Conservation (phyloP, 1,140 invertebrate species). For the Epicauta chinensis region DNA sequence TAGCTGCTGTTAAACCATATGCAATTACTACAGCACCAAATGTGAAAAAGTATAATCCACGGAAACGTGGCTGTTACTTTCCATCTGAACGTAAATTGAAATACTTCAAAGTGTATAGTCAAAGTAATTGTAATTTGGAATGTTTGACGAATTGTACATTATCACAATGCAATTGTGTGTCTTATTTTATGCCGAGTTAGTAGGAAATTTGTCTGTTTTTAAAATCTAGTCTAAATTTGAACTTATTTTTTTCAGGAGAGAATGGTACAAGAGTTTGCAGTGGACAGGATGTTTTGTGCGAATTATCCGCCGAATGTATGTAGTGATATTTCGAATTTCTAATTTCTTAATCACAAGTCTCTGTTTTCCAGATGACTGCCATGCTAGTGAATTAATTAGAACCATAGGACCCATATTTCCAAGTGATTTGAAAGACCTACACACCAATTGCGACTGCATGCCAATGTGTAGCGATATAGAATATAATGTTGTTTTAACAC, state of each 20-base stretch:
- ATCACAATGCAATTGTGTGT: constrained; percentile 31
- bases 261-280: constrained; percentile 33
- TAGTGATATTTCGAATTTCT: background rate
- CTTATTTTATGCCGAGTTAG: constrained; percentile 34
- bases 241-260: constrained; percentile 25
- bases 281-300: constrained; percentile 27
- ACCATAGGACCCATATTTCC: constrained; percentile 41
- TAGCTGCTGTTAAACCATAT: constrained; percentile 8
- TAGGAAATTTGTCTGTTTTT: no score
- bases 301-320: constrained; percentile 24
- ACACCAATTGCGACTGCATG: constrained; percentile 9
- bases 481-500: constrained; percentile 10
- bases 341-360: constrained; percentile 50
- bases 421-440: constrained; percentile 43
- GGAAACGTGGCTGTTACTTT: constrained; percentile 40
- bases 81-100: constrained; percentile 51
- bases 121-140: constrained; percentile 38
- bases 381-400: no score
- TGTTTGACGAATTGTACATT: constrained; percentile 35
- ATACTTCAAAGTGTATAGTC: constrained; percentile 34
- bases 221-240: no score
- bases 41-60: constrained; percentile 35
- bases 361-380: background rate
- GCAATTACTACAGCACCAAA: constrained; percentile 14
- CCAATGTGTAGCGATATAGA: constrained; percentile 8